Conservation (phyloP, 1,140 invertebrate species). For the Listronotus oregonensis region DNA sequence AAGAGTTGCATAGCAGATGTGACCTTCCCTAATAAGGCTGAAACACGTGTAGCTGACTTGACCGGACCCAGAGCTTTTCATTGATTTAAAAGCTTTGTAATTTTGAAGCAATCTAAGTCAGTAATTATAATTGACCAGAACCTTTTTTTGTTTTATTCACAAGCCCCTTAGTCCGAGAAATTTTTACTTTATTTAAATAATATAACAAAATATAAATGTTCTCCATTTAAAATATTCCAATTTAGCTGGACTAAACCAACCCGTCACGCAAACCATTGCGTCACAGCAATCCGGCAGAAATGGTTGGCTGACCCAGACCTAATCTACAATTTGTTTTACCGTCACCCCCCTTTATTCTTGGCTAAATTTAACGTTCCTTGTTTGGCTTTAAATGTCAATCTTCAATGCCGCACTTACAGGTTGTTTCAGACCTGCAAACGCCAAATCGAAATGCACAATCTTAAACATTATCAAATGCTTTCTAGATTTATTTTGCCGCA, state of each 20-base stretch:
- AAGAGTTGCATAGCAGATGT: too few relatives aligned
- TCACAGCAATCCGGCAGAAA: constrained; percentile 38
- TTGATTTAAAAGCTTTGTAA: too few relatives aligned
- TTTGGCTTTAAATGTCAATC: constrained; percentile 33
- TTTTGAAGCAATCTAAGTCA: too few relatives aligned
- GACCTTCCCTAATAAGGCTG: too few relatives aligned
- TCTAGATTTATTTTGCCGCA: constrained; percentile 15
- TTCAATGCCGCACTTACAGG: constrained; percentile 5
- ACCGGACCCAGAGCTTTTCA: too few relatives aligned
- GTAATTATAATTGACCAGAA: too few relatives aligned
- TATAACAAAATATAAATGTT: too few relatives aligned
- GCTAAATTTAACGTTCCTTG: constrained; percentile 19
- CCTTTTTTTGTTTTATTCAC: too few relatives aligned
- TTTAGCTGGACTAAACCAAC: constrained; percentile 37
- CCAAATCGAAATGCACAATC: constrained; percentile 24
- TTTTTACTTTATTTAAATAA: too few relatives aligned
- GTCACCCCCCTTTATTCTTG: constrained; percentile 10
- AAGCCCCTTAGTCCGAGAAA: too few relatives aligned
- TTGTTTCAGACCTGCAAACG: constrained; percentile 1
- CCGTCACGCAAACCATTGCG: constrained; percentile 49
- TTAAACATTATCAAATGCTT: constrained; percentile 6
- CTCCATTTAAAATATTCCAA: too few relatives aligned
- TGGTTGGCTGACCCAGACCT: constrained; percentile 34
- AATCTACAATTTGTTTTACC: constrained; percentile 27
- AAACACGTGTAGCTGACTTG: too few relatives aligned